Conservation (phyloP, 2,113 vertebrate species). For the Mandrillus leucophaeus region DNA sequence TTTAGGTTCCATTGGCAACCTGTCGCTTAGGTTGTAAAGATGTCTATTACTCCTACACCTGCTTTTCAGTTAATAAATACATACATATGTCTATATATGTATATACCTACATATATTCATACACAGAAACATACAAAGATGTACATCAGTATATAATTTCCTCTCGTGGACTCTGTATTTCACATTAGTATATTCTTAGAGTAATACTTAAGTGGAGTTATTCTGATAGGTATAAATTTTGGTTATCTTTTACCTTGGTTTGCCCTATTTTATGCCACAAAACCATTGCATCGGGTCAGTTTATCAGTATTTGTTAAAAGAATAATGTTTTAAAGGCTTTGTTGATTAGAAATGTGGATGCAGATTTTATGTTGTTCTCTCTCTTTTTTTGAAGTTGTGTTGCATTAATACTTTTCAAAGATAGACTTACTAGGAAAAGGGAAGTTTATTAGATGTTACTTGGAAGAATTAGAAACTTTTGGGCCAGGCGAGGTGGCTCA, state of each 20-base stretch:
- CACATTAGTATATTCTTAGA: slow-evolving; percentile 23
- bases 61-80: background rate
- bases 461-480: background rate
- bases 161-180: background rate
- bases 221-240: slow-evolving; percentile 14
- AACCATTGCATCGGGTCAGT: background rate
- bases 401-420: slow-evolving; percentile 9
- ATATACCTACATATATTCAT: background rate
- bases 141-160: slow-evolving; percentile 30
- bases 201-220: background rate
- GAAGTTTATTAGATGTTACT: background rate
- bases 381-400: background rate
- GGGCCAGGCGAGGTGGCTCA: no score
- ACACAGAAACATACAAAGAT: background rate
- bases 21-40: background rate
- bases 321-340: slow-evolving; percentile 12
- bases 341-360: background rate
- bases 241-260: slow-evolving; percentile 30
- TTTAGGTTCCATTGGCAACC: background rate
- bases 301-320: slow-evolving; percentile 37
- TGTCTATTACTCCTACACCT: background rate
- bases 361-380: slow-evolving; percentile 19
- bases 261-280: background rate
- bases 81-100: background rate
- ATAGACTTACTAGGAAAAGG: background rate